Base-by-base conservation (phyloP, 2,888 invertebrate species). In the Pecten maximus region DNA sequence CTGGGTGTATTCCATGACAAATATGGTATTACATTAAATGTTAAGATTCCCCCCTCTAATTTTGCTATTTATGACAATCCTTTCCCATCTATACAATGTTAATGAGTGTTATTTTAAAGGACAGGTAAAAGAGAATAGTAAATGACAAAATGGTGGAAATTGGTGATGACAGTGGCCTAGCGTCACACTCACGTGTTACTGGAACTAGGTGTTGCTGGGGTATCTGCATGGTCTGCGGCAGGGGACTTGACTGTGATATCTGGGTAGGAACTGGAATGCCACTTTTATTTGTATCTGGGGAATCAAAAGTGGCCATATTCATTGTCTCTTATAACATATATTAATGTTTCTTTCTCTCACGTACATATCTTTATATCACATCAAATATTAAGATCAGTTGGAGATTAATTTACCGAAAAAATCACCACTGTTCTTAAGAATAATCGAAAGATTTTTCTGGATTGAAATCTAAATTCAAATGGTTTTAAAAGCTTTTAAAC, bases 141-240 rank as follows among this genome's bases (percentile, higher is more conserved):
- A 54, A 23, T n/a, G 54, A 54, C 54, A 54, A 54, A 54, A 54
- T 8, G 54, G 54, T 54, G 0, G n/a, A 54, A 54, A 54, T 35
- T 12, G 28, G 35, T 35, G 74, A 74, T 35, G 35, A 74, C 15
- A 35, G 74, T 10, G 74, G 74, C 74, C 74, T 28, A 54, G 54
- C n/a, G 23, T 54, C 23, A 19, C 74, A 91, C 91, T 91, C 91
- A 91, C 91, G 90, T 91, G 91, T 90, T 87, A 91, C 91, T 40
- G 91, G 91, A 48, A 90, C 91, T 39, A 74, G 74, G 15, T 90
- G 87, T 48, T 90, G 90, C 48, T 90, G 89, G 88, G 90, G 91
- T n/a, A 91, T 60, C 15, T 90, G 74, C 50, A 90, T 40, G 40
- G 88, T 87, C 60, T 74, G 91, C 74, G 90, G 90, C 40, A 48